phyloP scores from a whole-genome alignment of 2,888 invertebrate species.

The Charanyca ferruginea region DNA sequence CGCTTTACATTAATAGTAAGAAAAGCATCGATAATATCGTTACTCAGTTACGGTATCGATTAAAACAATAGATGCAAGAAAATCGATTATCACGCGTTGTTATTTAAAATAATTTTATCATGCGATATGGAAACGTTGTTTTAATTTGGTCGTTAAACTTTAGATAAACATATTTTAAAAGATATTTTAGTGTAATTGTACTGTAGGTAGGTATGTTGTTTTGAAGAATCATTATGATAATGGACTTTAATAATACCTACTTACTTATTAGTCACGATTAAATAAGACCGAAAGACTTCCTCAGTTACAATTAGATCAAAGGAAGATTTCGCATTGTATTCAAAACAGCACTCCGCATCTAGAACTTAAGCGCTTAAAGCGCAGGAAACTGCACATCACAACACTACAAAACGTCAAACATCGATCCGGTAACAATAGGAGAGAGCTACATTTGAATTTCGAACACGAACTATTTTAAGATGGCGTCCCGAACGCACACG shows the following conservation, averaged over 20 bases:
- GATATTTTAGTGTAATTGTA: constrained; percentile 17
- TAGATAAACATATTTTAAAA: constrained; percentile 31
- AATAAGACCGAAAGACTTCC: constrained; percentile 47
- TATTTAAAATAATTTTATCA: constrained; percentile 54
- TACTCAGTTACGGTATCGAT: constrained; percentile 53
- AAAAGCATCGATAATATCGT: constrained; percentile 60
- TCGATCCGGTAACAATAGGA: constrained; percentile 70
- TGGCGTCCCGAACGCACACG: constrained; percentile 76
- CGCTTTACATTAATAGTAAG: constrained; percentile 57
- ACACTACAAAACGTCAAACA: constrained; percentile 70
- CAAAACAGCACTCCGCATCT: constrained; percentile 48
- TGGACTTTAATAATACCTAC: constrained; percentile 10
- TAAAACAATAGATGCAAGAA: constrained; percentile 42
- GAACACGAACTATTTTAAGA: constrained; percentile 81
- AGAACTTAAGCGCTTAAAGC: constrained; percentile 58
- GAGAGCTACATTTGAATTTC: constrained; percentile 72
- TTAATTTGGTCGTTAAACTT: constrained; percentile 50
- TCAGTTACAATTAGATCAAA: constrained; percentile 57
- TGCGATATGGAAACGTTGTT: constrained; percentile 52
- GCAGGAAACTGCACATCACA: constrained; percentile 70
- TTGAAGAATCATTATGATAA: constrained; percentile 19
- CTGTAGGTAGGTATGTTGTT: constrained; percentile 11
- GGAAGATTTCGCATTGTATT: constrained; percentile 56
- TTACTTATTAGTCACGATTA: constrained; percentile 28
- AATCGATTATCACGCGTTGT: constrained; percentile 59